Evolutionary conservation across 2,888 invertebrate genomes (phyloP).

Genomic region (Aphrophora alni): DNA sequence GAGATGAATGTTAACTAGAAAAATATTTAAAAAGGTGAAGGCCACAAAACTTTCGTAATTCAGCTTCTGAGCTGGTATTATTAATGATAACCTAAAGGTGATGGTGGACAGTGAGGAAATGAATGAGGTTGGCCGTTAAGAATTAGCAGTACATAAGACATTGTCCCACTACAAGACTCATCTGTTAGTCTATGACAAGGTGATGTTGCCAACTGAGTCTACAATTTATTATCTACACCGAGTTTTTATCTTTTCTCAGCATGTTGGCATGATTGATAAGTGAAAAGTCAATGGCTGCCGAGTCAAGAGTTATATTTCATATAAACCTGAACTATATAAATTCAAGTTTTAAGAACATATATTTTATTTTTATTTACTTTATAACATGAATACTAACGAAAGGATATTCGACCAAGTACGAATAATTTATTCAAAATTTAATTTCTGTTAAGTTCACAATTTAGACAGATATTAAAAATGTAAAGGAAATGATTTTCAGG

Average conservation of each 20-base stretch:
- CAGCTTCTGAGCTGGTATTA: not conserved
- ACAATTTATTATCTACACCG: slow-evolving; percentile 2
- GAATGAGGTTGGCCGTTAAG: not conserved
- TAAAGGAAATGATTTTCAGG: too few species aligned
- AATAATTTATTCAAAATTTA: too few species aligned
- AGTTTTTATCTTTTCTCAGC: not conserved
- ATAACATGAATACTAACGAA: too few species aligned
- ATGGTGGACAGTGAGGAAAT: not conserved
- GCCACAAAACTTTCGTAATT: too few species aligned
- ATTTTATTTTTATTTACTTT: too few species aligned
- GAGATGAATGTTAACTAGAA: too few species aligned
- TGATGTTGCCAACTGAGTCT: not conserved
- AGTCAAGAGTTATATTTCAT: not conserved
- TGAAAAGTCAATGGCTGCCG: not conserved
- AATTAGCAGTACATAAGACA: slow-evolving; percentile 1
- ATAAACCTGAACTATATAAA: too few species aligned
- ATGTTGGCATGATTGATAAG: slow-evolving; percentile 2
- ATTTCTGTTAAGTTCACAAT: too few species aligned
- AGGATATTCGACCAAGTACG: too few species aligned
- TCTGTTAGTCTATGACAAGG: slow-evolving; percentile 2
- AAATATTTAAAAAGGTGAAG: too few species aligned
- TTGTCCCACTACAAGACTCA: not conserved
- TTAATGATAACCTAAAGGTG: not conserved
- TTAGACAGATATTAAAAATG: too few species aligned
- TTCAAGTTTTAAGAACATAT: too few species aligned